A percentile compares a stretch with the other conserved stretches of the same genome.
Evolutionary conservation across 2,888 invertebrate species (phyloP).

Genomic region (Phyllotreta striolata): DNA sequence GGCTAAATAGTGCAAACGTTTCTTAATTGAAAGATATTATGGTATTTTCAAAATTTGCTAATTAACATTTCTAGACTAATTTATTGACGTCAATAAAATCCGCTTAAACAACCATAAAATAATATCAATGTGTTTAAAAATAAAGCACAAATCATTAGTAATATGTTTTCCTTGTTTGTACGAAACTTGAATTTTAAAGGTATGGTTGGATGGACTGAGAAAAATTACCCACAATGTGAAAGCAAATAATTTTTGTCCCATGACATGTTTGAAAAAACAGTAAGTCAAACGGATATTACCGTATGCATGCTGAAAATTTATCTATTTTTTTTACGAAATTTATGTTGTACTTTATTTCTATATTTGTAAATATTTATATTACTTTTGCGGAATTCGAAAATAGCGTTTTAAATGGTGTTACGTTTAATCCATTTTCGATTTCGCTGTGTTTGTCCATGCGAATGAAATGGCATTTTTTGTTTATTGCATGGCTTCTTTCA

Average conservation of each 20-base stretch:
- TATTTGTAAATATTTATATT: not conserved
- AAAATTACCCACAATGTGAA: conserved; percentile 98
- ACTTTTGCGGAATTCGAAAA: too few relatives aligned
- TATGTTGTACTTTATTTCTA: conserved; percentile 33
- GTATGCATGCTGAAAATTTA: conserved; percentile 32
- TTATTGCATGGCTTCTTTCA: conserved; percentile 57
- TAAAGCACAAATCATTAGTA: conserved; percentile 5
- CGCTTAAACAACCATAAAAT: too few relatives aligned
- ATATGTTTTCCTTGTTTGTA: conserved; percentile 18
- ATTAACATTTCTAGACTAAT: too few relatives aligned
- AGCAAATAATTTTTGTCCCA: conserved; percentile 98
- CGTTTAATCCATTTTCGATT: not conserved
- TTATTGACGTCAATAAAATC: too few relatives aligned
- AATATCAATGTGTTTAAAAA: not conserved
- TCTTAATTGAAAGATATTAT: too few relatives aligned
- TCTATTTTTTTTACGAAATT: conserved; percentile 24
- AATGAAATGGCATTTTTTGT: conserved; percentile 36
- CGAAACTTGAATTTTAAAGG: conserved; percentile 67
- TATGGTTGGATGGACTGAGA: conserved; percentile 94
- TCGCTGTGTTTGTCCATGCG: conserved; percentile 15
- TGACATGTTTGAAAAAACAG: conserved; percentile 99
- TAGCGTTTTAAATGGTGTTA: conserved; percentile 10
- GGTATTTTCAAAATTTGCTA: too few relatives aligned
- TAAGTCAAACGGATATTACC: conserved; percentile 70
- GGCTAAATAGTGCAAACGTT: too few relatives aligned